Conservation (phyloP, 2,797 vertebrate genomes). For the Onychomys arenicola region DNA sequence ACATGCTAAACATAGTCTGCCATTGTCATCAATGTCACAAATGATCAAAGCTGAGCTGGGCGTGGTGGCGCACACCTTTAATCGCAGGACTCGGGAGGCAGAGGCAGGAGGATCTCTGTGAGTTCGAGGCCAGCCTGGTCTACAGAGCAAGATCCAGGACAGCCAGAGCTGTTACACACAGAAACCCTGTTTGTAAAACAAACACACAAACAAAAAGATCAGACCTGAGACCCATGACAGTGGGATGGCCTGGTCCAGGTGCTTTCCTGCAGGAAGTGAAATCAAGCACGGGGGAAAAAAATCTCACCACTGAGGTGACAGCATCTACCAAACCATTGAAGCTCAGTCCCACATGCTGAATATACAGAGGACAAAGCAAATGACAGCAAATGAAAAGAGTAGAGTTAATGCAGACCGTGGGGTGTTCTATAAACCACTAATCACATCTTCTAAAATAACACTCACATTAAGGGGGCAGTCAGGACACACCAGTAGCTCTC, state of each 20-base stretch:
- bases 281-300: background rate
- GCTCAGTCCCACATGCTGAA: background rate
- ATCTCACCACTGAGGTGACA: background rate
- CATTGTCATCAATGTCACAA: background rate
- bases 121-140: background rate
- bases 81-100: background rate
- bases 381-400: background rate
- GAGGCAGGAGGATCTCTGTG: background rate
- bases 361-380: constrained; percentile 14
- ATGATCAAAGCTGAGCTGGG: background rate
- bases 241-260: background rate
- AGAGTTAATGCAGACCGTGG: background rate
- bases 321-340: background rate
- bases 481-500: background rate
- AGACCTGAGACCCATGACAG: background rate
- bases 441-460: background rate
- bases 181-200: background rate
- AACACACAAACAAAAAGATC: background rate
- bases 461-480: background rate
- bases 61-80: background rate
- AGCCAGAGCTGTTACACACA: background rate
- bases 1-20: background rate
- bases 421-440: background rate
- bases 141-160: background rate
- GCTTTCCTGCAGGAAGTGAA: background rate